Conservation (phyloP, 2,113 vertebrate genomes). For the Vulpes ferrilata region DNA sequence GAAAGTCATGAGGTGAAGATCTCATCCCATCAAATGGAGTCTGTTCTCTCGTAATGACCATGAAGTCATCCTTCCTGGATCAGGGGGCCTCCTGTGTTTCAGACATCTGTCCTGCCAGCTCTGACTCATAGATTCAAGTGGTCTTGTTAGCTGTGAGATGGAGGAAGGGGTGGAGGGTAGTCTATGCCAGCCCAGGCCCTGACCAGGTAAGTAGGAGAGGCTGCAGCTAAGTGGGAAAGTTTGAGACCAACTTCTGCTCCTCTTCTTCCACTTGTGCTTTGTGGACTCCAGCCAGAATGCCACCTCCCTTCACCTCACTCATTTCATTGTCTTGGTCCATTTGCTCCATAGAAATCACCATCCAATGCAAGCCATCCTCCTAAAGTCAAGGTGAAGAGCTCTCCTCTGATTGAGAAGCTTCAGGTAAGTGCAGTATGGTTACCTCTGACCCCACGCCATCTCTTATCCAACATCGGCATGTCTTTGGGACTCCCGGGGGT, state of each 20-base stretch:
- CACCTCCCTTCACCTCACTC: background rate
- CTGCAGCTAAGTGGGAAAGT: rapidly evolving
- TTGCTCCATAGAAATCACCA: conserved; percentile 85
- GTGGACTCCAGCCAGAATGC: background rate
- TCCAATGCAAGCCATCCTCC: conserved; percentile 81
- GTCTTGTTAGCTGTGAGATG: background rate
- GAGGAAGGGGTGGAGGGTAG: background rate
- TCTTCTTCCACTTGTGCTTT: background rate
- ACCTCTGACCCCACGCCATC: too few species aligned
- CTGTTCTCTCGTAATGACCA: background rate
- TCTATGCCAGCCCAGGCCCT: rapidly evolving
- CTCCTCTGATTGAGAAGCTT: conserved; percentile 90
- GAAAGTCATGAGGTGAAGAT: background rate
- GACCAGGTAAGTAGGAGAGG: too few species aligned
- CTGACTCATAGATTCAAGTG: background rate
- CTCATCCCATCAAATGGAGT: background rate
- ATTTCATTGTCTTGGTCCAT: background rate
- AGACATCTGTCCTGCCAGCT: background rate
- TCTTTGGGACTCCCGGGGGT: background rate
- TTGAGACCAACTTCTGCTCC: background rate
- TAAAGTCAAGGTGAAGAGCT: conserved; percentile 90
- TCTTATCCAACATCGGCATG: background rate
- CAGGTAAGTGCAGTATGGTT: conserved; percentile 84
- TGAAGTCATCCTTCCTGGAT: background rate
- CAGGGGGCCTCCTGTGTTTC: background rate